These are phyloP conservation scores for Ornithoptera priamus DNA, from an alignment of 2,888 invertebrate species.

Conservation along the genomic window DNA sequence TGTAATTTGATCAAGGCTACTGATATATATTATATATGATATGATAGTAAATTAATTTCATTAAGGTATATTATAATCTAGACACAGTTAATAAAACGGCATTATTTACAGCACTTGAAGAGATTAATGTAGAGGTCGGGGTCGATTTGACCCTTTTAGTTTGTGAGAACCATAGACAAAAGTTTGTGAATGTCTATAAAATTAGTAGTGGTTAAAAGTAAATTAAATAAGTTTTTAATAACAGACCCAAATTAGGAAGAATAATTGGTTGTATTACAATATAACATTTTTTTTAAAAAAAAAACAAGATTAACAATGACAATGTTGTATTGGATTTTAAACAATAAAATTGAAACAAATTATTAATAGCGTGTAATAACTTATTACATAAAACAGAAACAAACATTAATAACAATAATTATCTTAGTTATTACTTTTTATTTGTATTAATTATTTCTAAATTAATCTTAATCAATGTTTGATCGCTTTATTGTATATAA, in stretches of 20 bases:
- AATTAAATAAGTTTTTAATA: constrained; percentile 31
- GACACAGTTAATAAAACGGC: constrained; percentile 35
- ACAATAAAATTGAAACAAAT: too few species aligned
- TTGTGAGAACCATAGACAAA: constrained; percentile 40
- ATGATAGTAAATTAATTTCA: not conserved
- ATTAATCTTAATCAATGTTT: not conserved
- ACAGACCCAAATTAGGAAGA: too few species aligned
- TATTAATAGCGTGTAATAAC: too few species aligned
- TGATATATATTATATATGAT: not conserved
- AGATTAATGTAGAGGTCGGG: constrained; percentile 57
- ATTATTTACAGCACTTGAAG: constrained; percentile 37
- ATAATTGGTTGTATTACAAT: too few species aligned
- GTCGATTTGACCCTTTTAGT: constrained; percentile 47
- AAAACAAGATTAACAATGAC: too few species aligned
- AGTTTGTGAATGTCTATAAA: constrained; percentile 54
- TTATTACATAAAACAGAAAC: too few species aligned
- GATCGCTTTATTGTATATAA: not conserved
- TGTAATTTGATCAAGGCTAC: not conserved
- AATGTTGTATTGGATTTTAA: too few species aligned
- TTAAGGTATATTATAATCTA: constrained; percentile 12
- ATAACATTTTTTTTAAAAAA: too few species aligned
- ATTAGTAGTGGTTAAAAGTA: constrained; percentile 56
- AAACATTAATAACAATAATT: too few species aligned
- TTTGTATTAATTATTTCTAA: not conserved
- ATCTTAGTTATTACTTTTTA: too few species aligned